phyloP scores from a whole-genome alignment of 2,888 invertebrate species.

The Epinotia bilunana region DNA sequence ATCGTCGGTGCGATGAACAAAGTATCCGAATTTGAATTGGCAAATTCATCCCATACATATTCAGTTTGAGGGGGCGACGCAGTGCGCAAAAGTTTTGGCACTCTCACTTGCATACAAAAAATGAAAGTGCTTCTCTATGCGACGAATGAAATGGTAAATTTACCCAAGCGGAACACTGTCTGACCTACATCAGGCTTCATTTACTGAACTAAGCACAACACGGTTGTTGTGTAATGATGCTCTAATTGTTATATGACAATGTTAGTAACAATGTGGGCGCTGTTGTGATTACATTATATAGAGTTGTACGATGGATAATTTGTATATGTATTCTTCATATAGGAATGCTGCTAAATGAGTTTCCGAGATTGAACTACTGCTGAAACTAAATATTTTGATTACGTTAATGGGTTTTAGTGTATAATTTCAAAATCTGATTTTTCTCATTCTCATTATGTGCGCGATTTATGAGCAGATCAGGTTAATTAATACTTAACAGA shows the following conservation, averaged over 20 bases:
- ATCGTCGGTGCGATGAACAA: constrained; percentile 67
- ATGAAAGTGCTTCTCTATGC: constrained; percentile 68
- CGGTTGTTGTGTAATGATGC: constrained; percentile 41
- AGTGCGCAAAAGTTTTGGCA: constrained; percentile 84
- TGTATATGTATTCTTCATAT: too few relatives aligned
- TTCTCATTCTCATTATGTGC: too few relatives aligned
- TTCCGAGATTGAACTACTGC: too few relatives aligned
- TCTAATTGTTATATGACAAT: constrained; percentile 16
- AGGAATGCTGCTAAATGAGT: too few relatives aligned
- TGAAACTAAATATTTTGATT: too few relatives aligned
- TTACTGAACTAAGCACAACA: constrained; percentile 45
- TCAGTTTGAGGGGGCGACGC: constrained; percentile 73
- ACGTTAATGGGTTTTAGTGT: too few relatives aligned
- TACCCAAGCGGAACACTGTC: constrained; percentile 56
- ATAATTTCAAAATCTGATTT: too few relatives aligned
- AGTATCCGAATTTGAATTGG: constrained; percentile 77
- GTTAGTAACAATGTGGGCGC: constrained; percentile 12
- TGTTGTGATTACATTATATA: neutral
- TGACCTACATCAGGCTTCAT: constrained; percentile 54
- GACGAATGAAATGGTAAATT: constrained; percentile 66
- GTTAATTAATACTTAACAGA: too few relatives aligned
- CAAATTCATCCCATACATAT: constrained; percentile 79
- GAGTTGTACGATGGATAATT: constrained; percentile 1
- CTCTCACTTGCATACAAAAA: constrained; percentile 82
- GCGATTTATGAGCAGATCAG: too few relatives aligned